Evolutionary conservation across 1,140 invertebrate species (phyloP), one percentile per base, ranked within the genome.

Genomic region (Asobara japonica): DNA sequence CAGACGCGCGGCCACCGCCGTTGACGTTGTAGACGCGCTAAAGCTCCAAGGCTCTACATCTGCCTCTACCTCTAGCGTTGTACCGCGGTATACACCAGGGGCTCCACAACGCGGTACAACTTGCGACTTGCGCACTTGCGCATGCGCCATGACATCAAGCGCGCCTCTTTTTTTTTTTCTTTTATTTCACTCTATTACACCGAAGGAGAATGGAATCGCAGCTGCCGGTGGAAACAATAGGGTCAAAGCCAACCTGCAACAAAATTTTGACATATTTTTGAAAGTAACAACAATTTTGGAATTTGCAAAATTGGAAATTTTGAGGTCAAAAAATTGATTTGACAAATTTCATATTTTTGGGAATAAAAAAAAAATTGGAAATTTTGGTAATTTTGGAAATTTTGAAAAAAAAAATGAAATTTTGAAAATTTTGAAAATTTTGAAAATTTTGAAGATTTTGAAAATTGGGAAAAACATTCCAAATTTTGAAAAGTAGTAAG

Each of bases 1-100:
- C 92, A 93, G 86, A 87, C 83, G 79, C 80, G 60, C 84, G 87
- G 79, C 75, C 78, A 76, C 77, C 69, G 71, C 75, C 60, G 70
- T 56, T 56, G 18, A 56, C 22, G 51, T 22, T 56, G 51, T 6
- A 36, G 5, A 36, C 31, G 31, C 5, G 31, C 5, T 11, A 11
- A 36, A 36, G 5, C 31, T n/a, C n/a, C n/a, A n/a, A n/a, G 31
- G 31, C 11, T 36, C 31, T 36, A 36, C 11, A 6, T 6, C 11
- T 36, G 5, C 11, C 31, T 36, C 11, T 11, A 11, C 11, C 31
- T 36, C 31, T 36, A 5, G 5, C 31, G 31, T 11, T 36, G 5
- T 56, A 56, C n/a, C 51, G 20, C 22, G 51, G 11, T 56, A 56
- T 56, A 56, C 51, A 56, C 51, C 51, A 56, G 51, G 51, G 51